phyloP scores from a whole-genome alignment of 2,797 vertebrate genomes.

The Falco cherrug region DNA sequence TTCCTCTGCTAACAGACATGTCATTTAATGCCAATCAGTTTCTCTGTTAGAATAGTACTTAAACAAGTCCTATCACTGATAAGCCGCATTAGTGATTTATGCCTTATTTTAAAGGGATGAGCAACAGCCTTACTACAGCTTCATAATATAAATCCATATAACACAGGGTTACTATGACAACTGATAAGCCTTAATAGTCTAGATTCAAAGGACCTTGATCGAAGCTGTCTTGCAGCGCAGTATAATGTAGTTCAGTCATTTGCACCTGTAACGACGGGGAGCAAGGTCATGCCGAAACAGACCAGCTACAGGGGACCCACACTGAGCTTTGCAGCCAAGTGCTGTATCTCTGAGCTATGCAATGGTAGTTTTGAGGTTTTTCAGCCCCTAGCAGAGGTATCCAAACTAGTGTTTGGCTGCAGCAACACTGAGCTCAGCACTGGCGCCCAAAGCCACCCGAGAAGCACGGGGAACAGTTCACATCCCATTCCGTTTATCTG shows the following conservation, averaged over 20 bases:
- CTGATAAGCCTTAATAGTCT: constrained; percentile 16
- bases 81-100: constrained; percentile 18
- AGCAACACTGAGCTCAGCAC: neutral
- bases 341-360: neutral
- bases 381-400: neutral
- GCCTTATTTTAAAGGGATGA: constrained; percentile 1
- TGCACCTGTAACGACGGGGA: neutral
- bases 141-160: constrained; percentile 8
- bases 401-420: neutral
- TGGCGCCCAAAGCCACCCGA: neutral
- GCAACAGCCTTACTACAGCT: neutral
- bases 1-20: neutral
- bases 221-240: neutral
- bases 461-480: neutral
- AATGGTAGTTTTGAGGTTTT: neutral
- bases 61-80: neutral
- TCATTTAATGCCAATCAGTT: constrained; percentile 21
- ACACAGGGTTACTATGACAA: constrained; percentile 11
- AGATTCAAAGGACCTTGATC: neutral
- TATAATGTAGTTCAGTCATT: neutral
- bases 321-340: neutral
- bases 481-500: neutral
- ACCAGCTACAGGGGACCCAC: neutral
- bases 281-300: neutral
- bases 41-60: neutral